Evolutionary conservation across 1,140 invertebrate genomes (phyloP), one percentile per base, ranked within the genome.

Genomic region (Leptestheria dahalacensis): DNA sequence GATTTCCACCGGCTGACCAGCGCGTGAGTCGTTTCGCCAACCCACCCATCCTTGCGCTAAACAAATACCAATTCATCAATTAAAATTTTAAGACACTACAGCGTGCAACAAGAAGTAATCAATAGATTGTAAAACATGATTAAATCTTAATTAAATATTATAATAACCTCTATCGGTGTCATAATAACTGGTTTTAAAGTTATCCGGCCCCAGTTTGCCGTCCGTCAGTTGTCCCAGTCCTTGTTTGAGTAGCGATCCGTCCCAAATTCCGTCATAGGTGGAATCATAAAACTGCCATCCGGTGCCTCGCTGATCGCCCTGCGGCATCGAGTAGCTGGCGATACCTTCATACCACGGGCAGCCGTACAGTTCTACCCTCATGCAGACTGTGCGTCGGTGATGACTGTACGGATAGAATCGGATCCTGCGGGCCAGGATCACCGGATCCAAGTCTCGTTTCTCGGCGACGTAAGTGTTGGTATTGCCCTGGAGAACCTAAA

Each of bases 211-310:
- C 9, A 75, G 70, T 64, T 73, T 76, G 15, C 85, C 84, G 68
- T 95, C 90, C 18, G 83, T 85, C 57, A 96, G 75, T 68, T 90
- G 85, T n/a, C 92, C 92, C 2, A 95, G 73, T 20, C 91, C 91
- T 49, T 82, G 78, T 15, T 77, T 72, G 57, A 82, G 70, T 62
- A 83, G 71, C 66, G 79, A 77, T 21, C 74, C 79, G 64, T 82
- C 79, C 76, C 86, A 84, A 58, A 82, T 77, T 1, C 94, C 93
- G 72, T 97, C 94, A 73, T 96, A 98, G 41, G 85, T 88, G 64
- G 85, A 81, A 71, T 97, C 94, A 61, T 84, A 87, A 48, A 96
- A 80, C 70, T 94, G 86, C 65, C 89, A 82, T 64, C 84, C 75
- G 59, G 78, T 81, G 53, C 82, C 82, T 53, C 84, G 75, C 59